Evolutionary conservation across 2,888 invertebrate genomes (phyloP), one percentile per base, ranked within the genome.

Genomic region (Loripinus fragilis): DNA sequence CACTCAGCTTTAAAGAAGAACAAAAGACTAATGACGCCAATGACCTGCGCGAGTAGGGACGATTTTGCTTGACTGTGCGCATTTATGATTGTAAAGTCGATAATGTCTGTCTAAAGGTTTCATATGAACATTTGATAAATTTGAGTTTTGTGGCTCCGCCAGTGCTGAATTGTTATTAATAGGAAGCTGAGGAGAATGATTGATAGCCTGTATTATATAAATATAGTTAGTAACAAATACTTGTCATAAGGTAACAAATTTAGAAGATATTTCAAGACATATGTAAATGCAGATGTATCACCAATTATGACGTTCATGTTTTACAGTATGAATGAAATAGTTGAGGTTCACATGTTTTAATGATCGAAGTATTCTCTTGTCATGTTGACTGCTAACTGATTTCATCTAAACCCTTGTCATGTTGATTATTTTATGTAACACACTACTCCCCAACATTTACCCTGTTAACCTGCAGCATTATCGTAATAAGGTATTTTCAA

Each of bases 101-200:
- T 60, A 60, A 33, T 60, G 60, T 60, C 60, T 60, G 60, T 33
- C 60, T 60, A 33, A n/a, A 60, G 28, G 60, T 60, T 60, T 60
- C 60, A 20, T 60, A 33, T 60, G 60, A 60, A 60, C 60, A 60
- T 60, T 60, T 60, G 60, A 60, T 60, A 60, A 60, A 60, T 60
- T 60, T 60, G 60, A 60, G 60, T 60, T 60, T 60, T 60, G 60
- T 60, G 30, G 60, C 23, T 60, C 30, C 33, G 23, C 60, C 60
- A 60, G 25, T 60, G 60, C 33, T 60, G 20, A 23, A 60, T 60
- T 60, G 28, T 60, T 60, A 60, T 60, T 33, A 60, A 60, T 60
- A 20, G 30, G 60, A 60, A n/a, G 60, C 60, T 60, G 60, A 60
- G n/a, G 33, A 2, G 2, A 10, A 33, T 60, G 60, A 60, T 60